These are phyloP conservation scores for Ectemnius continuus DNA, from an alignment of 2,888 invertebrate genomes.

Conservation along the genomic window DNA sequence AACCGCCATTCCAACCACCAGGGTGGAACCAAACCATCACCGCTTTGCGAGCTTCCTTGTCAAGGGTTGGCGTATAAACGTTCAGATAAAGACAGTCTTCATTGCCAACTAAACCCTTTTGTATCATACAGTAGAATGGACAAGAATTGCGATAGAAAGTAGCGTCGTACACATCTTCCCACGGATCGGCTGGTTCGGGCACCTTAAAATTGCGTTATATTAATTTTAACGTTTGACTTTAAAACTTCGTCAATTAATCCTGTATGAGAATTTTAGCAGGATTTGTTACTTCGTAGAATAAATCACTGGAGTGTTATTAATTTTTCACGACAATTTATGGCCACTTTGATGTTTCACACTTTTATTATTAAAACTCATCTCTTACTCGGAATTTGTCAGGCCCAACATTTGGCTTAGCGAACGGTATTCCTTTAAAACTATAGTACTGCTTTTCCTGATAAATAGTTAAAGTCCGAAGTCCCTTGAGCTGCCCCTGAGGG, in stretches of 20 bases:
- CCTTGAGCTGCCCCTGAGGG: constrained; percentile 68
- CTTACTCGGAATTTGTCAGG: constrained; percentile 68
- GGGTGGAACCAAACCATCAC: constrained; percentile 70
- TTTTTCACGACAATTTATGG: too few species aligned
- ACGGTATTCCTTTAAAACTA: constrained; percentile 73
- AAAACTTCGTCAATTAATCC: too few species aligned
- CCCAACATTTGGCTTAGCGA: constrained; percentile 68
- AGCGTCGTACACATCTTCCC: constrained; percentile 71
- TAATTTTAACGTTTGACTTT: too few species aligned
- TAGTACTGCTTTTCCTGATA: constrained; percentile 63
- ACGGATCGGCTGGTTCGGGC: constrained; percentile 66
- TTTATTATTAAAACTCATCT: not conserved
- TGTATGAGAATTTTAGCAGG: too few species aligned
- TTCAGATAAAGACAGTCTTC: constrained; percentile 73
- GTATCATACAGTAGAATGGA: constrained; percentile 67
- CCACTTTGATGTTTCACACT: not conserved
- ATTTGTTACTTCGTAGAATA: too few species aligned
- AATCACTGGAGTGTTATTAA: too few species aligned
- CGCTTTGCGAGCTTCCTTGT: constrained; percentile 65
- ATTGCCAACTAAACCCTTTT: constrained; percentile 62
- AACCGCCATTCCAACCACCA: constrained; percentile 66
- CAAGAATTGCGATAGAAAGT: constrained; percentile 66
- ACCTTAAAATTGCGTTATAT: constrained; percentile 38
- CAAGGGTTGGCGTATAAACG: constrained; percentile 68
- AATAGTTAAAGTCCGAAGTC: constrained; percentile 63